Base-by-base conservation (phyloP, 2,888 invertebrate species). In the Chironomus tentans region DNA sequence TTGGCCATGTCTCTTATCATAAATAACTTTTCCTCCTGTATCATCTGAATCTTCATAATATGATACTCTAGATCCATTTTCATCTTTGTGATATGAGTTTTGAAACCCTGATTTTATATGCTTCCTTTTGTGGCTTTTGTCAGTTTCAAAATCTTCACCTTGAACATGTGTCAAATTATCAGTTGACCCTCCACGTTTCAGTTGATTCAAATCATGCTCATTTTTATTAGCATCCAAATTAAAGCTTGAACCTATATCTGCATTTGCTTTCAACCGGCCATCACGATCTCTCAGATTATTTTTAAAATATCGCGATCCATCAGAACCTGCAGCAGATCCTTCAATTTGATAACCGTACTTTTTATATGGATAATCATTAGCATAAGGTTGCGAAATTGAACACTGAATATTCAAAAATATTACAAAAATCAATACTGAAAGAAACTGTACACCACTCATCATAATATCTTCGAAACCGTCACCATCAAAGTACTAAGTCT, bases 41-140 rank as follows among this genome's bases (percentile, higher is more conserved):
- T 86, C 85, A 65, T 83, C 83, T 62, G 83, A 86, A 80, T 90
- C 90, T 79, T 91, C 91, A 79, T 88, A 91, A 82, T 86, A 91
- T 38, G 89, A 90, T 76, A 89, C 88, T 79, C 89, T 90, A 79
- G 88, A 89, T 0, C 89, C 90, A 12, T 88, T 88, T 80, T 91
- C 90, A 78, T 91, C 90, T 81, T 90, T 91, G 79, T 89, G 88
- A 79, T 91, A 91, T 13, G 87, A 87, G 79, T 90, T 90, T 79
- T 87, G 88, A 80, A 89, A 91, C 0, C 65, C 91, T 78, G 89
- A 87, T 76, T 89, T 89, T 79, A 89, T 89, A 78, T 90, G 90
- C 3, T 90, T 90, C 80, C 90, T 90, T 79, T 89, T 89, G 78
- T 90, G 88, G 0, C 85, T 87, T 76, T 84, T 83, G 78, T 86